A percentile compares a stretch with the other conserved stretches of the same genome.
Conservation (phyloP, 2,888 invertebrate species). For the Drosophila maculinotata region DNA sequence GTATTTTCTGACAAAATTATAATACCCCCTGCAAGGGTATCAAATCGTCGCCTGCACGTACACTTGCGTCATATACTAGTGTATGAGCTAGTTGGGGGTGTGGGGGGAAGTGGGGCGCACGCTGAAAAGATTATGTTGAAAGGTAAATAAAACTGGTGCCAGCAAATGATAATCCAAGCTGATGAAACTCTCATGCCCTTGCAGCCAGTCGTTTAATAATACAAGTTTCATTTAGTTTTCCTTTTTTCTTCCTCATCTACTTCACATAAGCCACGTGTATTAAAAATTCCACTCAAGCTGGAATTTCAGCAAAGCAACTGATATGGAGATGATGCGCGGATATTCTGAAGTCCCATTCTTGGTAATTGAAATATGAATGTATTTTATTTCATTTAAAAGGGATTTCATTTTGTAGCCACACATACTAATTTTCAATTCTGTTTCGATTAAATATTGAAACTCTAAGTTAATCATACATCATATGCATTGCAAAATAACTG, state of each 20-base stretch:
- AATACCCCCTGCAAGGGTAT: slow-evolving; percentile 2
- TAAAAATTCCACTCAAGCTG: slow-evolving; percentile 2
- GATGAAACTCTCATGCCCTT: slow-evolving; percentile 52
- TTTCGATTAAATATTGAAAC: too few relatives aligned
- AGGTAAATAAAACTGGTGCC: slow-evolving; percentile 60
- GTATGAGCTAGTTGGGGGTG: neutral
- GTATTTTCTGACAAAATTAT: neutral
- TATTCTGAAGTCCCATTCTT: slow-evolving; percentile 1
- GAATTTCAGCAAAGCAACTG: neutral
- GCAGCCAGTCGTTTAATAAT: slow-evolving; percentile 41
- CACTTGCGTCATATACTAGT: slow-evolving; percentile 35
- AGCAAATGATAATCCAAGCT: slow-evolving; percentile 51
- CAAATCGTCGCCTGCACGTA: slow-evolving; percentile 59
- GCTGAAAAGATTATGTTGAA: slow-evolving; percentile 63
- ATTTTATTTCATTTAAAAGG: too few relatives aligned
- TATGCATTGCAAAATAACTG: too few relatives aligned
- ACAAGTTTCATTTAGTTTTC: slow-evolving; percentile 22
- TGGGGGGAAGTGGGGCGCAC: neutral
- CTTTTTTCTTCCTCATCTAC: neutral
- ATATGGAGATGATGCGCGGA: neutral
- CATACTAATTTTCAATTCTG: too few relatives aligned
- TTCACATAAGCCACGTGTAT: neutral
- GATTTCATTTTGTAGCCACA: too few relatives aligned
- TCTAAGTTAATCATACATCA: too few relatives aligned
- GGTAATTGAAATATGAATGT: too few relatives aligned